These are phyloP conservation scores for Mungos mungo DNA, from an alignment of 2,113 vertebrate species.

Conservation along the genomic window DNA sequence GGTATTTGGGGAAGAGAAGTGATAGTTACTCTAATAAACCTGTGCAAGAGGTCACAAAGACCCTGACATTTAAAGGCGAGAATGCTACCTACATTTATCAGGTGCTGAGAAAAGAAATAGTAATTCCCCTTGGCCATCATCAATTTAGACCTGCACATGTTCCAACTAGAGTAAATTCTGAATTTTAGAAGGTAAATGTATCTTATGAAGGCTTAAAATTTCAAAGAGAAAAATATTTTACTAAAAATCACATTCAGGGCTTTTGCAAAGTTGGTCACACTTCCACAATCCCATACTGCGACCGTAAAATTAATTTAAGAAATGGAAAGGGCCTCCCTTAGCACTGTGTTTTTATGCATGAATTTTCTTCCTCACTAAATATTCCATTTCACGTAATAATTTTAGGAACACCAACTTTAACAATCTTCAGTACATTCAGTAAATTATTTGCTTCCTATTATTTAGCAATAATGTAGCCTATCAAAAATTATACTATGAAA, in stretches of 20 bases:
- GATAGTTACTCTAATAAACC: background rate
- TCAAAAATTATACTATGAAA: slow-evolving; percentile 33
- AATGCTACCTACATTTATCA: background rate
- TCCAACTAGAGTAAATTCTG: background rate
- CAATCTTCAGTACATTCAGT: background rate
- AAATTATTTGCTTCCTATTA: slow-evolving; percentile 5
- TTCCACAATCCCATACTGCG: background rate
- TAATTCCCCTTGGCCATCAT: slow-evolving; percentile 11
- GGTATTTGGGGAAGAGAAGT: background rate
- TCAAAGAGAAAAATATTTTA: background rate
- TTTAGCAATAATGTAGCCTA: background rate
- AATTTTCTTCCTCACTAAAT: slow-evolving; percentile 19
- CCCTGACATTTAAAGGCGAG: slow-evolving; percentile 35
- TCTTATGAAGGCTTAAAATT: slow-evolving; percentile 11
- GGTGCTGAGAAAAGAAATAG: background rate
- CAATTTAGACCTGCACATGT: slow-evolving; percentile 22
- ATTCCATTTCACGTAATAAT: background rate
- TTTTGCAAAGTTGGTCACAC: background rate
- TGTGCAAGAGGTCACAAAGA: background rate
- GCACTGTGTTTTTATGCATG: background rate
- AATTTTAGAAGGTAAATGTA: background rate
- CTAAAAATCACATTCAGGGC: background rate
- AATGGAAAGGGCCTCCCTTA: background rate
- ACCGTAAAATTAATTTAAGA: background rate
- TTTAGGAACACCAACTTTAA: background rate